Base-by-base conservation (phyloP, 35 echinoderm and acorn worm genomes). In the Apostichopus californicus region DNA sequence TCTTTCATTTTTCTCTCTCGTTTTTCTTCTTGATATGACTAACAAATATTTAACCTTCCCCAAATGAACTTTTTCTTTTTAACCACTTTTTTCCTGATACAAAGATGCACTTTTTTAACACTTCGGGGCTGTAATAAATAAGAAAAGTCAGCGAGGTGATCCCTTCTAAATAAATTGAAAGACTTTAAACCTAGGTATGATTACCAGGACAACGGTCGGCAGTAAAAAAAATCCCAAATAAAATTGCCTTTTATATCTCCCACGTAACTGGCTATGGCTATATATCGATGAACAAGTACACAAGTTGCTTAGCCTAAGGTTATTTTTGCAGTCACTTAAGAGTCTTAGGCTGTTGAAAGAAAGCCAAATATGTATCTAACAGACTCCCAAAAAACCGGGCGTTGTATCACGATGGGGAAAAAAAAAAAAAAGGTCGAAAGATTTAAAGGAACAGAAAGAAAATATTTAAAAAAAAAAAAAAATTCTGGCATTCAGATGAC, bases 321-420 rank as follows among this genome's bases (percentile, higher is more conserved):
- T 84, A 84, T 84, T 84, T 84, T 84, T 15, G 5, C 81, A 84
- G 81, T 84, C 54, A 84, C 81, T 84, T 84, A 57, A 84, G 81
- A 84, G 55, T 21, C 81, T 84, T 59, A 84, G 14, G 81, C 81
- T 84, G 81, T 58, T 58, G 81, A 84, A 55, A 84, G 81, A 84
- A 84, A 84, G 81, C 81, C 81, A 84, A 84, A 84, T 84, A 84
- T 84, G 81, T 84, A 84, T 84, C 81, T 84, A 84, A 55, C 81
- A 52, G 81, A 58, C 53, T 57, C 20, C 23, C 11, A 46, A 46
- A 46, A 22, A 84, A 57, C 57, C 13, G 57, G 57, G 57, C 6
- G 55, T 58, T 58, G 81, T 57, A 84, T 84, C 54, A 57, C 55
- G n/a, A 66, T 9, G 63, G 5, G 63, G 9, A 9, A 66, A 17